Evolutionary conservation across 2,888 invertebrate genomes (phyloP), one percentile per base, ranked within the genome.

Genomic region (Caenorhabditis sp.): DNA sequence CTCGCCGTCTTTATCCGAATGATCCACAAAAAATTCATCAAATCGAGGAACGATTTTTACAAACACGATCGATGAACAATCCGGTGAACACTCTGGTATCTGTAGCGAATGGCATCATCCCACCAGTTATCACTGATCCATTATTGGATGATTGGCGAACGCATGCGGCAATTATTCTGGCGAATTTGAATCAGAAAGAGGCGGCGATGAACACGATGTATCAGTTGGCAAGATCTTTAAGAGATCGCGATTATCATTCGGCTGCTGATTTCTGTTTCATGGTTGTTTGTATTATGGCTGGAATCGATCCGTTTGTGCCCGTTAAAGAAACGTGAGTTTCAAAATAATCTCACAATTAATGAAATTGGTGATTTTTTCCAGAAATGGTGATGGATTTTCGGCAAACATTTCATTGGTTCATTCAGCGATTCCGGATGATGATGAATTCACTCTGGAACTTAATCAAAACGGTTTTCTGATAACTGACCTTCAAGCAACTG

Each of bases 201-300:
- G 63, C 78, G n/a, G 83, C 85, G 3, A 70, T 83, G 65, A 66
- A 80, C 49, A 81, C 85, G 0, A 82, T 85, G 4, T 84, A 84
- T 62, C 73, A 79, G n/a, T 70, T 86, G 24, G 86, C 86, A 37
- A 31, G 76, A 24, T 81, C 81, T 0, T 63, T 87, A 36, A 81
- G 84, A 2, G 74, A 81, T 19, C 92, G 93, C 79, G 95, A 95
- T 14, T 93, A 93, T 84, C 89, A 93, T 65, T 93, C 93, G 90
- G 95, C 94, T 1, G 94, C 96, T 26, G 97, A 97, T 89, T 95
- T 97, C 89, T 97, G 96, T 89, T 97, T 96, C 90, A 90, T 99
- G 84, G 92, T 95, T 89, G 95, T 93, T 1, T 93, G 71, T 26
- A 73, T 81, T n/a, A 58, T 81, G 17, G 77, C 78, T n/a, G 73